Base-by-base conservation (phyloP, 1,140 invertebrate genomes). In the Octopus sinensis region DNA sequence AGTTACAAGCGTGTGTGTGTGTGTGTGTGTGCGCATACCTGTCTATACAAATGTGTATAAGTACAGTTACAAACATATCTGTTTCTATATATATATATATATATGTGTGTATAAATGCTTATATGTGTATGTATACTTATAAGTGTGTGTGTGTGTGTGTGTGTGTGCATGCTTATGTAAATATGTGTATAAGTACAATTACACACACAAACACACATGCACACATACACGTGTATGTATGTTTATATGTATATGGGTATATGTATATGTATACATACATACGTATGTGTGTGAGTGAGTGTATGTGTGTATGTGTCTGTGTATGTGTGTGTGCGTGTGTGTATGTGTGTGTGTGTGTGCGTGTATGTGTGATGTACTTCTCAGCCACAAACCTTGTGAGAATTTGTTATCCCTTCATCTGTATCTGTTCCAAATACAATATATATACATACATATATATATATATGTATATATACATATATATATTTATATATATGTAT, bases 1-100 rank as follows among this genome's bases (percentile, higher is more conserved):
- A 43, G 51, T 3, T 12, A 79, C 13, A 53, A 23, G 10, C 23
- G 4, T 79, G 52, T 13, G 12, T 76, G n/a, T 80, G 17, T 80
- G 79, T 80, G 68, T 80, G 23, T 75, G 68, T 73, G 17, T 80
- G 79, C 53, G 56, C 51, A 43, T 75, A 17, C 73, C 5, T 75
- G 5, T 73, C 3, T 80, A 43, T 43, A 43, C 30, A 43, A 2
- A 43, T 43, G 30, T 43, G 30, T 3, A 78, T 78, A 43, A 78
- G 17, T 17, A 78, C 51, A 43, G 51, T 78, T 12, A 79, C 13
- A 53, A 2, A 12, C 23, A 79, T 80, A 17, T 80, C 51, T 62
- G 1, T 80, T 9, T 30, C 51, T 30, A 5, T 80, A 53, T 80
- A 52, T 43, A 43, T 43, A 43, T 43, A 43, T 43, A 43, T 43